A percentile compares a stretch with the other conserved stretches of the same genome.
Evolutionary conservation across 2,888 invertebrate species (phyloP).

Genomic region (Charanyca ferruginea): DNA sequence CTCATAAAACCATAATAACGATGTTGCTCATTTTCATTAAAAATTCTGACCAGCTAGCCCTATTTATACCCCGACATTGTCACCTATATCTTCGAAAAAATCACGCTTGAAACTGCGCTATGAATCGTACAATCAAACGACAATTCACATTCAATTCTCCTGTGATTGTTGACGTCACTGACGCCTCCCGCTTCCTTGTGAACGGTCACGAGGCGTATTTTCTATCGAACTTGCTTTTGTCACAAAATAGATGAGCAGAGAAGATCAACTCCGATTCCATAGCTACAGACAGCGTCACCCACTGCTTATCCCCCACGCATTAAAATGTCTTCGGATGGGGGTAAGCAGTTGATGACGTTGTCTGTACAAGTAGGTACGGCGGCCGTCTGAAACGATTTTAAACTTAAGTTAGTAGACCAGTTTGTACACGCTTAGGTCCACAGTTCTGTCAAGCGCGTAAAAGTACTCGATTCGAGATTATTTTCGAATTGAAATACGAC

Average conservation of each 20-base stretch:
- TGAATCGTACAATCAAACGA: slow-evolving; percentile 51
- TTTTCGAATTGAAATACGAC: no score
- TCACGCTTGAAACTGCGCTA: slow-evolving; percentile 10
- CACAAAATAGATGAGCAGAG: slow-evolving; percentile 1
- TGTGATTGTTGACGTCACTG: slow-evolving; percentile 52
- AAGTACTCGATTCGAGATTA: no score
- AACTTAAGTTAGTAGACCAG: no score
- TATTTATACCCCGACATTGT: not conserved
- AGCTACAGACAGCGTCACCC: no score
- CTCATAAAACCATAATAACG: not conserved
- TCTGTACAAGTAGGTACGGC: no score
- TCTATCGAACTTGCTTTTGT: slow-evolving; percentile 26
- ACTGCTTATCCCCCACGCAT: no score
- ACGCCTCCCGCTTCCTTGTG: slow-evolving; percentile 39
- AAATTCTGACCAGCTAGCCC: not conserved
- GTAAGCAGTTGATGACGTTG: no score
- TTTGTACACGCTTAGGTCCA: no score
- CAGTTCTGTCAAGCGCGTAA: no score
- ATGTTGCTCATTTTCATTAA: not conserved
- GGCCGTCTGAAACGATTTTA: no score
- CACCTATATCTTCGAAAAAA: not conserved
- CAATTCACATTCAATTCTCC: slow-evolving; percentile 49
- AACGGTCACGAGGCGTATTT: slow-evolving; percentile 46
- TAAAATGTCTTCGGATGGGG: no score
- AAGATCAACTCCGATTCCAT: not conserved